Evolutionary conservation across 1,140 invertebrate species (phyloP), one percentile per base, ranked within the genome.

Genomic region (Drosophila busckii): DNA sequence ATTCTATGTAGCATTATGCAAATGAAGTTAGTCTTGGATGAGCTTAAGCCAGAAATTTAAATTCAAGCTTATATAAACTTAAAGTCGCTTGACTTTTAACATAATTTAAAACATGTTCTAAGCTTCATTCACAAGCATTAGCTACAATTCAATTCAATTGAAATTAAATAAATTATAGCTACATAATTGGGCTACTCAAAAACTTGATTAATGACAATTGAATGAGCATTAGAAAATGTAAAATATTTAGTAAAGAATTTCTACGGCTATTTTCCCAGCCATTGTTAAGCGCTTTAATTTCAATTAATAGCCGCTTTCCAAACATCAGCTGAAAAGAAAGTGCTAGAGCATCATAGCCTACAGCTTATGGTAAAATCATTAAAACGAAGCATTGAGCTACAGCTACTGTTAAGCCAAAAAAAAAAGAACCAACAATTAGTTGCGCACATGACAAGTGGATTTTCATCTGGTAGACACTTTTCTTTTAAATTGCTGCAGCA

Each of bases 301-400:
- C 49, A 73, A 80, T 71, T 73, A 80, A 64, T 64, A 58, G 17
- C 49, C 55, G 54, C 71, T 80, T 64, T 80, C 68, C 73, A 80
- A 78, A 68, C 53, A 80, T 40, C 45, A 54, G 17, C 12, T 34
- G 40, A 13, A 45, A 52, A 71, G 52, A 82, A 63, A 70, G 75
- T 68, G 55, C 67, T 54, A 42, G 70, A n/a, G 41, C 53, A 59
- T 58, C 65, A 59, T 58, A 62, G 53, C 52, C 42, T 38, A 19
- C 40, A 34, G 40, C n/a, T 32, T 28, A 50, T 52, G 45, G 37
- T 48, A 66, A 70, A 71, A 10, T 37, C 55, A 78, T 76, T 71
- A 78, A 75, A 67, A 53, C 45, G 45, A 65, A 59, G 59, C 45
- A 31, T 63, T 31, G 20, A 2, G 32, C n/a, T 29, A 35, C 17